Evolutionary conservation across 2,797 vertebrate species (phyloP).

Genomic region (Lagothrix lagotricha): DNA sequence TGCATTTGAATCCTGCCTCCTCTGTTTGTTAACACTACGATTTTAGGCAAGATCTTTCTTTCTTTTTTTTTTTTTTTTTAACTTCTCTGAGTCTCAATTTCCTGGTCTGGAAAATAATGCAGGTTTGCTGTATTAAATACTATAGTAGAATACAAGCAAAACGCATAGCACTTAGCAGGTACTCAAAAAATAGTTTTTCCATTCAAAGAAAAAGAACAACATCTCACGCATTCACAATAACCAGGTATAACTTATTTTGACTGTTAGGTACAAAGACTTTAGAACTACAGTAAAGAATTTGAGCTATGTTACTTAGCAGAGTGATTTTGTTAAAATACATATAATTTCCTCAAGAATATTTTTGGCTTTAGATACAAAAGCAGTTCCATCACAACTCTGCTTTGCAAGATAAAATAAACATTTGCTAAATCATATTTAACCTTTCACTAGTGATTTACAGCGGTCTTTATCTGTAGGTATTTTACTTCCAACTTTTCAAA

Average conservation of each 20-base stretch:
- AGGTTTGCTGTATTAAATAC: not conserved
- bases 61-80: not conserved
- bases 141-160: not conserved
- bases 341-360: conserved; percentile 26
- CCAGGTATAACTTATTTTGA: conserved; percentile 34
- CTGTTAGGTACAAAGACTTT: not conserved
- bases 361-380: conserved; percentile 36
- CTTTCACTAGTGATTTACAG: conserved; percentile 10
- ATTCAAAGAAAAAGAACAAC: not conserved
- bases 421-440: conserved; percentile 32
- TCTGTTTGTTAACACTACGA: not conserved
- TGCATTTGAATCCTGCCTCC: not conserved
- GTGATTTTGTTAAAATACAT: conserved; percentile 59
- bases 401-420: conserved; percentile 47
- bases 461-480: not conserved
- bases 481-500: conserved; percentile 25
- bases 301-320: conserved; percentile 29
- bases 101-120: not conserved
- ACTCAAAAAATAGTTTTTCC: not conserved
- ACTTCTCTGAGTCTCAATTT: not conserved
- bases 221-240: not conserved
- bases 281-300: conserved; percentile 45
- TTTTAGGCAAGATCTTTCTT: not conserved
- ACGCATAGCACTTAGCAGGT: not conserved
- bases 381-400: not conserved